These are phyloP conservation scores for Porites evermanni DNA, from an alignment of 92 coral and sea anemone genomes.

Conservation along the genomic window DNA sequence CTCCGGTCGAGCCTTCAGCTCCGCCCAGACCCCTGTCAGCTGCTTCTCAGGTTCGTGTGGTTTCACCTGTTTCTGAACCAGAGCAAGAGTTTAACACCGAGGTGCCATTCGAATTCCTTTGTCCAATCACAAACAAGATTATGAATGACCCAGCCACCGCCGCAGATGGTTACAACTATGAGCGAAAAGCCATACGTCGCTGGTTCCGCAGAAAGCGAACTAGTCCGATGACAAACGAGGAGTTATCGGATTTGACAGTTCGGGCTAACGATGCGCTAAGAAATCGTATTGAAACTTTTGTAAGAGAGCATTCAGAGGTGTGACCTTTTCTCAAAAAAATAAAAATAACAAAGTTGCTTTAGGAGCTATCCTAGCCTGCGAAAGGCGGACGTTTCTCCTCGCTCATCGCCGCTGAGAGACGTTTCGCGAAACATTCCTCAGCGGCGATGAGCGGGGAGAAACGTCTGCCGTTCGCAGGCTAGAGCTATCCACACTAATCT, in stretches of 20 bases:
- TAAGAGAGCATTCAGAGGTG: conserved; percentile 54
- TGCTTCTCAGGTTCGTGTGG: conserved; percentile 36
- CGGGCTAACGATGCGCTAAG: conserved; percentile 76
- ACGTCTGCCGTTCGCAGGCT: too few relatives aligned
- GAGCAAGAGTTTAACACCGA: conserved; percentile 61
- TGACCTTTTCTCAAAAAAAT: conserved; percentile 3
- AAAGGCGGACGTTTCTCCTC: too few relatives aligned
- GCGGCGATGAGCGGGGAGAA: too few relatives aligned
- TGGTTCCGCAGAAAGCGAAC: conserved; percentile 81
- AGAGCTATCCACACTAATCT: too few relatives aligned
- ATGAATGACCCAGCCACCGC: conserved; percentile 83
- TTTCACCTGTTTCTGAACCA: conserved; percentile 51
- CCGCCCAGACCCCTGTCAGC: conserved; percentile 57
- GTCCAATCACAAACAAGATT: conserved; percentile 84
- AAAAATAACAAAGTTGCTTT: too few relatives aligned
- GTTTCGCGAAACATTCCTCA: too few relatives aligned
- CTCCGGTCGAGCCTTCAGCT: conserved; percentile 53
- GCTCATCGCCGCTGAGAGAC: too few relatives aligned
- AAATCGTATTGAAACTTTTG: conserved; percentile 68
- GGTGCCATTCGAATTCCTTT: conserved; percentile 86
- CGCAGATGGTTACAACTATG: conserved; percentile 85
- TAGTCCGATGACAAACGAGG: conserved; percentile 88
- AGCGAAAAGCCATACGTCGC: conserved; percentile 77
- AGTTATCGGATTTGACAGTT: conserved; percentile 67
- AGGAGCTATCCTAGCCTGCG: too few relatives aligned